A percentile compares a stretch with the other conserved stretches of the same genome.
Conservation (phyloP, 2,113 vertebrate species). For the Nannobrachium achirus region DNA sequence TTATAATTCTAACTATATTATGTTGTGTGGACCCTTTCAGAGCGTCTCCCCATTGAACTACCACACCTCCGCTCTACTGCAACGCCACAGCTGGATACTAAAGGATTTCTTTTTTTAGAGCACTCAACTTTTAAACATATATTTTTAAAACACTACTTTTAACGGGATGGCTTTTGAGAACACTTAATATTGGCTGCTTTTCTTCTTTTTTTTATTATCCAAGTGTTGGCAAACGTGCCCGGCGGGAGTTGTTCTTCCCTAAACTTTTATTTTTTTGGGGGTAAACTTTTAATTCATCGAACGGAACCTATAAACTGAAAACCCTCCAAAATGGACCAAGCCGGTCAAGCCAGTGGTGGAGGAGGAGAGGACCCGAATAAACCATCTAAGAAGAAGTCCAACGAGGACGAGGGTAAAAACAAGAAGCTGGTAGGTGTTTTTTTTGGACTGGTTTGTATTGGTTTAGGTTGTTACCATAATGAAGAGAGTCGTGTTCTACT, state of each 20-base stretch:
- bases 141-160: not conserved
- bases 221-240: not conserved
- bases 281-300: constrained; percentile 11
- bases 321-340: constrained; percentile 78
- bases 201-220: not conserved
- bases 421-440: constrained; percentile 82
- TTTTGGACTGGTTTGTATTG: constrained; percentile 1
- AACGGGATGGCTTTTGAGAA: constrained; percentile 72
- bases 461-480: constrained; percentile 2
- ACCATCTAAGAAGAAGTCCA: constrained; percentile 78
- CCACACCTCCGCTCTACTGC: constrained; percentile 62
- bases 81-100: constrained; percentile 37
- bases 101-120: constrained; percentile 31
- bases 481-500: constrained; percentile 11
- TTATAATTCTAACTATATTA: constrained; percentile 16
- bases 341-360: too few species aligned
- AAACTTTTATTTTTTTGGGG: constrained; percentile 4
- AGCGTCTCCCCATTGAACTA: constrained; percentile 24
- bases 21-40: constrained; percentile 32
- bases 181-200: constrained; percentile 56
- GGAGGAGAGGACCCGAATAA: constrained; percentile 81
- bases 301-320: constrained; percentile 11
- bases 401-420: constrained; percentile 83
- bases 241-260: constrained; percentile 48
- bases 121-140: constrained; percentile 10